These are phyloP conservation scores for Elephas maximus DNA, from an alignment of 2,113 vertebrate species.

Conservation along the genomic window DNA sequence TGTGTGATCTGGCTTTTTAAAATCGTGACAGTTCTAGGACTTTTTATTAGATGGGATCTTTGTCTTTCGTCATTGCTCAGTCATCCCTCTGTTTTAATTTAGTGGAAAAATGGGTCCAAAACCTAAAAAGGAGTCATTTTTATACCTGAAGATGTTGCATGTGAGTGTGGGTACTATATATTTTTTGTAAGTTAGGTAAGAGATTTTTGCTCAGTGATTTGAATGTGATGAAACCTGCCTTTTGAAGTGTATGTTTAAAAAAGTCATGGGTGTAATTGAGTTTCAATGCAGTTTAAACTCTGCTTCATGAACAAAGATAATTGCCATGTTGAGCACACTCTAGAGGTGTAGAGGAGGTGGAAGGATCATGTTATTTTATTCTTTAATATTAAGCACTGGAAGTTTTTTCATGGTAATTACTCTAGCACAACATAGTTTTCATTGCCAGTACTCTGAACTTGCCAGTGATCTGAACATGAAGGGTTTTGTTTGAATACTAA, in stretches of 20 bases:
- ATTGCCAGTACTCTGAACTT: slow-evolving; percentile 69
- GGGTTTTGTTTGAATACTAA: slow-evolving; percentile 61
- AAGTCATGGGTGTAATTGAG: slow-evolving; percentile 68
- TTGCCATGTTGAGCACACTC: slow-evolving; percentile 76
- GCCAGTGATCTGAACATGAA: slow-evolving; percentile 57
- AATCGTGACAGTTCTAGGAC: neutral
- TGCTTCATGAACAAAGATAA: slow-evolving; percentile 67
- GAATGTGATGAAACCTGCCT: slow-evolving; percentile 69
- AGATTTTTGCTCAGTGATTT: slow-evolving; percentile 71
- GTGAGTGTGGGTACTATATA: neutral
- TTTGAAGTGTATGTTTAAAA: slow-evolving; percentile 75
- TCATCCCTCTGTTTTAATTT: neutral
- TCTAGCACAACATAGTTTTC: slow-evolving; percentile 39
- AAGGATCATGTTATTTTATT: slow-evolving; percentile 68
- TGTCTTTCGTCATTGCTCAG: slow-evolving; percentile 6
- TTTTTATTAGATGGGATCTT: slow-evolving; percentile 24
- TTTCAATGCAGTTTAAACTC: slow-evolving; percentile 72
- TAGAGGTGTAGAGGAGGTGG: slow-evolving; percentile 69
- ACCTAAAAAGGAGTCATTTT: slow-evolving; percentile 12
- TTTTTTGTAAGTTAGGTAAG: slow-evolving; percentile 57
- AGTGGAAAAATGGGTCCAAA: neutral
- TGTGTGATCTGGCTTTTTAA: neutral
- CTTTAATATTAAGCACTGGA: slow-evolving; percentile 57
- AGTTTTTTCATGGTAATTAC: slow-evolving; percentile 69
- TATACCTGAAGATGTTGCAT: slow-evolving; percentile 49